Conservation (phyloP, 2,888 invertebrate species). For the Aspidiotus rigidus region DNA sequence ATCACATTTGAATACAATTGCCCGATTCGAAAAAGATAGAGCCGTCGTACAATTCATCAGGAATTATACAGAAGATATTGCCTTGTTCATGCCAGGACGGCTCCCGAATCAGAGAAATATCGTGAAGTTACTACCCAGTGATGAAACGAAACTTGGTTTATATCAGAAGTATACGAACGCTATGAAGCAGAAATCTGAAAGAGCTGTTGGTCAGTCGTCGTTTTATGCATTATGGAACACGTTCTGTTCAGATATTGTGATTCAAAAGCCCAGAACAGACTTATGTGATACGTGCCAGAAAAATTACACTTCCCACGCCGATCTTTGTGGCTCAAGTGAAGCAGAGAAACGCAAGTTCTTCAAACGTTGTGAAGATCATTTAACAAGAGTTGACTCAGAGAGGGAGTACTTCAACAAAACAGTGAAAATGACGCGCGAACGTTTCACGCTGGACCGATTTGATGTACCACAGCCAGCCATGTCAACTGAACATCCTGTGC, state of each 20-base stretch:
- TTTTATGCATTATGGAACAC: background rate
- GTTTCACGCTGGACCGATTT: background rate
- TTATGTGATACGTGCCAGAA: background rate
- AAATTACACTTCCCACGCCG: fast-evolving
- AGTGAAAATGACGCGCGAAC: background rate
- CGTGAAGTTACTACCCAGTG: slow-evolving; percentile 1
- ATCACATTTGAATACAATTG: background rate
- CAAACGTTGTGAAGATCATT: background rate
- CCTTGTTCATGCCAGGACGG: background rate
- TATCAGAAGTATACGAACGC: background rate
- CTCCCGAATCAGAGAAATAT: background rate
- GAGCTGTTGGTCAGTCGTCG: background rate
- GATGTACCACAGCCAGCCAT: slow-evolving; percentile 1
- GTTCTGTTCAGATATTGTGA: background rate
- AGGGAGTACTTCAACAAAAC: background rate
- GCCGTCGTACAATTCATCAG: background rate
- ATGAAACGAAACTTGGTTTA: background rate
- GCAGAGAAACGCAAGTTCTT: background rate
- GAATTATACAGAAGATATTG: slow-evolving; percentile 3
- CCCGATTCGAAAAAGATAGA: background rate
- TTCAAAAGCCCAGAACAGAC: background rate
- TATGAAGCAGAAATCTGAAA: background rate
- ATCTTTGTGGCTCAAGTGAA: background rate
- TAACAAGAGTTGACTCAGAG: background rate
- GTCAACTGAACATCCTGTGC: background rate